A percentile compares a stretch with the other conserved stretches of the same genome.
Evolutionary conservation across 1,140 invertebrate genomes (phyloP).

Genomic region (Mya arenaria): DNA sequence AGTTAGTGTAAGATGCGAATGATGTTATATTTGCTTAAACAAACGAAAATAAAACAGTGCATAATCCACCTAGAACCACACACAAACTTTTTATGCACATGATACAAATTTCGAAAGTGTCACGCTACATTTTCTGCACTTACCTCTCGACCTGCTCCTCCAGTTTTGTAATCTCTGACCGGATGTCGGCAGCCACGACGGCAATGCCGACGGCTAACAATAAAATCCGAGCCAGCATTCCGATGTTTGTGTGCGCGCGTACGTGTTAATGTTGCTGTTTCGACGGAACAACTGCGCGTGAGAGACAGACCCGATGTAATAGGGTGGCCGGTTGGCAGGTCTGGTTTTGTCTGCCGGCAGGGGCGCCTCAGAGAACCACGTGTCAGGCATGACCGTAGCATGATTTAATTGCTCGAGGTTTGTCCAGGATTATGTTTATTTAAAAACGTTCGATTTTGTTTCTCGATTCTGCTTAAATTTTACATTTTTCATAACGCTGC

Average conservation of each 20-base stretch:
- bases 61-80: too few species aligned
- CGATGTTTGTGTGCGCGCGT: background rate
- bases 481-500: too few species aligned
- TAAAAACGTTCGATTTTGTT: too few species aligned
- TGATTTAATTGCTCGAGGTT: background rate
- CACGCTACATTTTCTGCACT: background rate
- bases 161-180: constrained; percentile 2
- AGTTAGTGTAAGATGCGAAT: too few species aligned
- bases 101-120: too few species aligned
- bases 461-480: too few species aligned
- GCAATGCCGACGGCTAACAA: constrained; percentile 1
- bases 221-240: constrained; percentile 40
- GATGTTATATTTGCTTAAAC: too few species aligned
- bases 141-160: constrained; percentile 1
- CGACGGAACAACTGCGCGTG: background rate
- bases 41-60: too few species aligned
- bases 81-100: too few species aligned
- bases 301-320: background rate
- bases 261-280: too few species aligned
- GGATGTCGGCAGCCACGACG: constrained; percentile 13
- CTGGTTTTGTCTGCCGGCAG: background rate
- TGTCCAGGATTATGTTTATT: too few species aligned
- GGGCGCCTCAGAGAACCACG: too few species aligned
- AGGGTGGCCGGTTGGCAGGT: background rate
- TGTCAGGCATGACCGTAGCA: background rate